Evolutionary conservation across 2,113 vertebrate species (phyloP).

Genomic region (Malurus melanocephalus): DNA sequence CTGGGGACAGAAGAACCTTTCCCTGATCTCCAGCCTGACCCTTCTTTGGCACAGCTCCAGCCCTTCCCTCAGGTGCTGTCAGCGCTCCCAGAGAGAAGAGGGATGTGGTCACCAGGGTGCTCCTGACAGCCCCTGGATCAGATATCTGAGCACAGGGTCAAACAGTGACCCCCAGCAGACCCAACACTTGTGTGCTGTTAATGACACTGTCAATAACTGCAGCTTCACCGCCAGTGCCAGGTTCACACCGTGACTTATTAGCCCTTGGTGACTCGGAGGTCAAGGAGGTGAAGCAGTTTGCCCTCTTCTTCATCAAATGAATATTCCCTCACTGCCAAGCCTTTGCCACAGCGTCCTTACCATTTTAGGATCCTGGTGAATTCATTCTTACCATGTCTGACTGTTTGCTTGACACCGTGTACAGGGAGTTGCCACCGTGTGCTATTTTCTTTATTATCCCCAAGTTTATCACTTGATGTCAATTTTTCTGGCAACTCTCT

Average conservation of each 20-base stretch:
- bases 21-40: fast-evolving
- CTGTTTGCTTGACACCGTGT: neutral
- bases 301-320: neutral
- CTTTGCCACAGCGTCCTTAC: neutral
- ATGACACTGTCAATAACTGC: neutral
- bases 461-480: neutral
- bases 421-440: neutral
- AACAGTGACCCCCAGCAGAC: neutral
- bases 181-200: neutral
- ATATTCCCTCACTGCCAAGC: neutral
- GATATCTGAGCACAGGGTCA: neutral
- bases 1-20: neutral
- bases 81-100: neutral
- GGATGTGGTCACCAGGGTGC: neutral
- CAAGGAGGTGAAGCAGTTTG: neutral
- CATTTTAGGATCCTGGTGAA: neutral
- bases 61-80: fast-evolving
- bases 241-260: neutral
- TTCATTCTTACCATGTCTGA: neutral
- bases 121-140: neutral
- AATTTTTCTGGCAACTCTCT: neutral
- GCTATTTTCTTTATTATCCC: neutral
- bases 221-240: neutral
- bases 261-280: neutral
- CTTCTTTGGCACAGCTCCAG: neutral